Conservation (phyloP, 2,888 invertebrate species). For the Folsomia candida region DNA sequence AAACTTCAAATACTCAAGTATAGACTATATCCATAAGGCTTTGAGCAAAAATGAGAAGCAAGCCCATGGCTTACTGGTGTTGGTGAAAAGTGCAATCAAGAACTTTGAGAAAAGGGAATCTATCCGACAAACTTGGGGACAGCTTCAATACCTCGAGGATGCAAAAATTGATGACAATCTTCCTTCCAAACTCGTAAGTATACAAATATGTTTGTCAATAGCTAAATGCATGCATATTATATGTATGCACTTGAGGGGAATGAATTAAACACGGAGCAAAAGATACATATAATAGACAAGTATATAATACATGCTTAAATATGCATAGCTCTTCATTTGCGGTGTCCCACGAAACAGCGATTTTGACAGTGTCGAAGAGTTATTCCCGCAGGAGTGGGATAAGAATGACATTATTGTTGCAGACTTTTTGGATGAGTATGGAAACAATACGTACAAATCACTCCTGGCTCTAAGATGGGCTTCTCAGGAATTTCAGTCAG, state of each 20-base stretch:
- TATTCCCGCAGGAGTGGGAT: conserved; percentile 9
- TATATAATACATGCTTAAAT: too few relatives aligned
- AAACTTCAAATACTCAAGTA: neutral
- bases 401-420: conserved; percentile 74
- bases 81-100: conserved; percentile 68
- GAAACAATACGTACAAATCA: conserved; percentile 81
- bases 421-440: conserved; percentile 71
- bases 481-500: conserved; percentile 53
- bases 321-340: conserved; percentile 31
- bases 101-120: conserved; percentile 65
- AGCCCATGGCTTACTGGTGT: conserved; percentile 58
- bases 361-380: neutral
- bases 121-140: conserved; percentile 74
- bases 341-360: conserved; percentile 12
- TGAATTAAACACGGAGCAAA: too few relatives aligned
- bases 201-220: too few relatives aligned
- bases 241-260: too few relatives aligned
- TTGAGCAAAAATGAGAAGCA: neutral
- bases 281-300: too few relatives aligned
- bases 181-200: conserved; percentile 46
- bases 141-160: conserved; percentile 11
- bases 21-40: neutral
- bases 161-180: conserved; percentile 1
- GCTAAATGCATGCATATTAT: too few relatives aligned
- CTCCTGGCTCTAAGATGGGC: conserved; percentile 79